Conservation (phyloP, 2,888 invertebrate species). For the Blastobasis adustella region DNA sequence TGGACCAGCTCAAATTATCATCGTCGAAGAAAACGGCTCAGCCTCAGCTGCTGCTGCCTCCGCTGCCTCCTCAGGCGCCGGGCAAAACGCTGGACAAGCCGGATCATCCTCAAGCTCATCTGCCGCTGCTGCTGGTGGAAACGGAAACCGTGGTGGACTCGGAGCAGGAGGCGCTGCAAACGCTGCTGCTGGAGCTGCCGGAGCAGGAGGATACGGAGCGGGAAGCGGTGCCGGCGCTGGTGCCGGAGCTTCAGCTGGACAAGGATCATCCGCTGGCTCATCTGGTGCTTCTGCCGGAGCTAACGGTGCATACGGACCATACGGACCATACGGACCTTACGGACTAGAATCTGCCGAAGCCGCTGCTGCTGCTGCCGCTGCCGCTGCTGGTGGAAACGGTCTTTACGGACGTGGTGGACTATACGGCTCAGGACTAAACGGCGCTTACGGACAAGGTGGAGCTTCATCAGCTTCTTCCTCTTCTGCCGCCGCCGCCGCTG, state of each 20-base stretch:
- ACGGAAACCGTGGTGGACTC: neutral
- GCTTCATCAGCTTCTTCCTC: neutral
- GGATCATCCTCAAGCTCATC: neutral
- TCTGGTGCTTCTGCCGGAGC: no score
- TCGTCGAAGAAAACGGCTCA: neutral
- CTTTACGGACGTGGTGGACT: neutral
- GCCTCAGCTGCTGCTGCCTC: neutral
- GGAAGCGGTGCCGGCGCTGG: no score
- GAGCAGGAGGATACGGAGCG: neutral
- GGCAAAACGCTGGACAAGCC: slow-evolving; percentile 1
- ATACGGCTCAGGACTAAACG: neutral
- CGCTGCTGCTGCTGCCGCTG: neutral
- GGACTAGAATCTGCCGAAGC: neutral
- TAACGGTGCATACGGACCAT: neutral
- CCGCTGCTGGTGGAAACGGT: neutral
- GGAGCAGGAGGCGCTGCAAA: neutral
- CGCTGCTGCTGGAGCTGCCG: slow-evolving; percentile 2
- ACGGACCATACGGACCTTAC: neutral
- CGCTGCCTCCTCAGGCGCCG: neutral
- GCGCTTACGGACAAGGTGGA: neutral
- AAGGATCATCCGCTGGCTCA: no score
- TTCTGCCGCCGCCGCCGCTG: slow-evolving; percentile 1
- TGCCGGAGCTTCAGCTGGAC: no score
- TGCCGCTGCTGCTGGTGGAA: neutral
- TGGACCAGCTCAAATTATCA: neutral